phyloP scores from a whole-genome alignment of 2,797 vertebrate species.

The Cottoperca gobio region DNA sequence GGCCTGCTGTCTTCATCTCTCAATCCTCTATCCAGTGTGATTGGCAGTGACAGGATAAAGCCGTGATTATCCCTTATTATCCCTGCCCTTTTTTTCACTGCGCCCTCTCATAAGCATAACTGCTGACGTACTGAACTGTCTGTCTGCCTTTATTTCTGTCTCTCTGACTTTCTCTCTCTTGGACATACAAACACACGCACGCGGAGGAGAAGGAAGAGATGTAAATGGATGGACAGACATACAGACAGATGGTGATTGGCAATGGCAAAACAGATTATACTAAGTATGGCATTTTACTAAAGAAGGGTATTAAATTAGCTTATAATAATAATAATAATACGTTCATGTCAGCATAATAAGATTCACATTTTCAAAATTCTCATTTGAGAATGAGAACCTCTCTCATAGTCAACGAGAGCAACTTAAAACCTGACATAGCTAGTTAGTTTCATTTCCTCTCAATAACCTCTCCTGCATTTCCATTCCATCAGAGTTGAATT shows the following conservation, averaged over 20 bases:
- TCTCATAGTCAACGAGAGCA: neutral
- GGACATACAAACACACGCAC: neutral
- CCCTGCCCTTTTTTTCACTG: constrained; percentile 55
- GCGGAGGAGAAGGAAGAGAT: neutral
- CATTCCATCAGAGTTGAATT: too few species aligned
- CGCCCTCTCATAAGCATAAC: constrained; percentile 49
- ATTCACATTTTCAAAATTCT: neutral
- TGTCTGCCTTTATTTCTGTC: constrained; percentile 12
- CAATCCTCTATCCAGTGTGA: constrained; percentile 53
- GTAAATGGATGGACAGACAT: neutral
- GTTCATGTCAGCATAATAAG: neutral
- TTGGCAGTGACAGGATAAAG: constrained; percentile 66
- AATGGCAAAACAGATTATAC: constrained; percentile 1
- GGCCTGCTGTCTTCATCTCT: constrained; percentile 59
- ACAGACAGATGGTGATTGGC: neutral
- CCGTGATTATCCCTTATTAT: constrained; percentile 76
- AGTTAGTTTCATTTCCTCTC: neutral
- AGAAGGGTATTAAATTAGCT: neutral
- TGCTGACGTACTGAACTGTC: constrained; percentile 35
- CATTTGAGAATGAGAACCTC: neutral
- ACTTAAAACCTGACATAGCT: neutral
- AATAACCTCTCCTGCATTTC: too few species aligned
- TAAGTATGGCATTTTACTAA: constrained; percentile 1
- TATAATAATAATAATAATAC: neutral
- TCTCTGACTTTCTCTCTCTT: too few species aligned